A percentile compares a stretch with the other conserved stretches of the same genome.
phyloP scores from a whole-genome alignment of 2,888 invertebrate genomes.

The Perizoma flavofasciatum region DNA sequence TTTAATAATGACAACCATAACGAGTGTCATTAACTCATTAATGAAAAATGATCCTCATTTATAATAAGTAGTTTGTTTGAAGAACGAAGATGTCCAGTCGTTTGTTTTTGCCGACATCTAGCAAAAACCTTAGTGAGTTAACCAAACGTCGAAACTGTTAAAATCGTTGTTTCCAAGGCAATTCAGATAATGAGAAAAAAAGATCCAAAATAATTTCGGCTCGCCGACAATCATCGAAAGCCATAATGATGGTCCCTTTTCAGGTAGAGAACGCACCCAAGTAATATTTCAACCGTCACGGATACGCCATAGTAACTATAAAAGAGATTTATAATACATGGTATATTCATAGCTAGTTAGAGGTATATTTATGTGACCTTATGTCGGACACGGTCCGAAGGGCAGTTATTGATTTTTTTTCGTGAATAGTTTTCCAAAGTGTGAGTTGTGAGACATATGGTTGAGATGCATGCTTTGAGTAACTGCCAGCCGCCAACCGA shows the following conservation, averaged over 20 bases:
- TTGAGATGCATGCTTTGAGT: conserved; percentile 62
- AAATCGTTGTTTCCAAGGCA: conserved; percentile 65
- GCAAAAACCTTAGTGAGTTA: conserved; percentile 51
- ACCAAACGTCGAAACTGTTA: conserved; percentile 66
- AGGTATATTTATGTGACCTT: conserved; percentile 70
- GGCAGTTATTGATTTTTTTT: conserved; percentile 68
- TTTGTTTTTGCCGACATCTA: conserved; percentile 60
- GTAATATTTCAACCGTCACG: conserved; percentile 81
- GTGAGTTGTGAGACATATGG: conserved; percentile 67
- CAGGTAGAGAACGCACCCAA: conserved; percentile 80
- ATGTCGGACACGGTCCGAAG: conserved; percentile 69
- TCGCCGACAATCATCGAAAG: conserved; percentile 77
- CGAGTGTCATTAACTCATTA: conserved; percentile 45
- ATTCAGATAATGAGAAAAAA: conserved; percentile 63
- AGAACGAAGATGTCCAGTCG: conserved; percentile 50
- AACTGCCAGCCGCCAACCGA: conserved; percentile 61
- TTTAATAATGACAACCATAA: conserved; percentile 28
- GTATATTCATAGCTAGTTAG: conserved; percentile 78
- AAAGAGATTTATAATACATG: conserved; percentile 80
- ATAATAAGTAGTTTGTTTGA: conserved; percentile 60
- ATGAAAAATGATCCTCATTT: conserved; percentile 43
- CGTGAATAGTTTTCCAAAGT: conserved; percentile 59
- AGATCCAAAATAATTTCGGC: conserved; percentile 70
- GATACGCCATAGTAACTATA: conserved; percentile 73
- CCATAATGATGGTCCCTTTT: conserved; percentile 78